These are phyloP conservation scores for Odontothrips loti DNA, from an alignment of 2,888 invertebrate genomes.

Conservation along the genomic window DNA sequence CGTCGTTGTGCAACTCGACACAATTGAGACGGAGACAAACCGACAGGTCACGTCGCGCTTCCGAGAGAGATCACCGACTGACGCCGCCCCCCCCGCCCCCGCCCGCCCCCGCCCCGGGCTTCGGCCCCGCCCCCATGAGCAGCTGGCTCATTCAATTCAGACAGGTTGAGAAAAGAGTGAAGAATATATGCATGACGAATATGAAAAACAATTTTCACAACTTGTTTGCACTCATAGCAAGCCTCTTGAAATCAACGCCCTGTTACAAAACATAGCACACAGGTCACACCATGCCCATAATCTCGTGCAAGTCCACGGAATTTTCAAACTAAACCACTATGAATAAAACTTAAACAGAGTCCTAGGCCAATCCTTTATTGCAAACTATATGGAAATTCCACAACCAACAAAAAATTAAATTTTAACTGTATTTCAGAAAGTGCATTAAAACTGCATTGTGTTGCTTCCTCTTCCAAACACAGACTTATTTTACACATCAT, in stretches of 20 bases:
- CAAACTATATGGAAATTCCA: too few relatives aligned
- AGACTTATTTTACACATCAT: background rate
- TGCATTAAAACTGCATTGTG: background rate
- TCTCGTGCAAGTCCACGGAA: too few relatives aligned
- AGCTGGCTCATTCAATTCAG: background rate
- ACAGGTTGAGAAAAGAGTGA: background rate
- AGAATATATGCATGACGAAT: background rate
- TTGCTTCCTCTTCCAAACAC: background rate
- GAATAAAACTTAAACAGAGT: too few relatives aligned
- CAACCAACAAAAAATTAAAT: too few relatives aligned
- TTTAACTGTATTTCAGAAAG: background rate
- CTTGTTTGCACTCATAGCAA: too few relatives aligned
- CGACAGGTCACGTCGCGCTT: background rate
- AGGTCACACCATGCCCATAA: too few relatives aligned
- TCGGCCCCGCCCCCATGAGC: background rate
- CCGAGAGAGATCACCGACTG: background rate
- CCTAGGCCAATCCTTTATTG: too few relatives aligned
- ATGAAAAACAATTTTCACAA: background rate
- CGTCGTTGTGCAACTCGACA: background rate
- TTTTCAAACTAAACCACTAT: too few relatives aligned
- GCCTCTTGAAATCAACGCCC: too few relatives aligned
- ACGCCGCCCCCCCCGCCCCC: background rate
- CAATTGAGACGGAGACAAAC: background rate
- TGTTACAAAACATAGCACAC: too few relatives aligned
- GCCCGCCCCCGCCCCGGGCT: too few relatives aligned